phyloP scores from a whole-genome alignment of 2,113 vertebrate genomes.

The Cryptomyrus ogoouensis region DNA sequence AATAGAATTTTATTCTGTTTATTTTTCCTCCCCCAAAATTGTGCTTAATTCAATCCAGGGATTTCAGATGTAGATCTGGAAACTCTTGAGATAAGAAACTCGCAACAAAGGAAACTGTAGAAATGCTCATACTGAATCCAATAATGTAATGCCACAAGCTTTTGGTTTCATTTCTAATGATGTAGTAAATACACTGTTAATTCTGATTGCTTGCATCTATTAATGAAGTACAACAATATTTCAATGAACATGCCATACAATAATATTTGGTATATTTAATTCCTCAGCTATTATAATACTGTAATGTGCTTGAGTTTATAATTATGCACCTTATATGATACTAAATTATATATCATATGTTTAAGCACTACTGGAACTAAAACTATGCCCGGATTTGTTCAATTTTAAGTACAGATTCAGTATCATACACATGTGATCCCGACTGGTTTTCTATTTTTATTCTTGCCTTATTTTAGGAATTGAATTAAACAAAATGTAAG shows the following conservation, averaged over 20 bases:
- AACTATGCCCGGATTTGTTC: background rate
- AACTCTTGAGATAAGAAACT: background rate
- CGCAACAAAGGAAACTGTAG: background rate
- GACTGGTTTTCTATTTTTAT: background rate
- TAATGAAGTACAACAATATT: background rate
- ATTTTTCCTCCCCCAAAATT: background rate
- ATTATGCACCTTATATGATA: background rate
- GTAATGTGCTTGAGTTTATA: background rate
- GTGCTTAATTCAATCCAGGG: background rate
- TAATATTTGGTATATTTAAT: background rate
- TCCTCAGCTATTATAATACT: background rate
- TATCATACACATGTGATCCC: background rate
- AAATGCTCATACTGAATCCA: background rate
- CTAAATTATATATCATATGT: background rate
- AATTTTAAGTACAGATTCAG: background rate
- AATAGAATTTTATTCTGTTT: background rate
- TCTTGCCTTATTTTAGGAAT: background rate
- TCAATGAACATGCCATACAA: background rate
- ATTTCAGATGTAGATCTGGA: background rate
- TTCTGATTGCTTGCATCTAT: background rate
- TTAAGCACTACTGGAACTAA: background rate
- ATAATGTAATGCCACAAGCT: background rate
- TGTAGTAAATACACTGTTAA: background rate
- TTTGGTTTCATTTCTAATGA: background rate
- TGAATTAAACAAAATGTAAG: background rate